Conservation (phyloP, 2,888 invertebrate genomes). For the Empis livida region DNA sequence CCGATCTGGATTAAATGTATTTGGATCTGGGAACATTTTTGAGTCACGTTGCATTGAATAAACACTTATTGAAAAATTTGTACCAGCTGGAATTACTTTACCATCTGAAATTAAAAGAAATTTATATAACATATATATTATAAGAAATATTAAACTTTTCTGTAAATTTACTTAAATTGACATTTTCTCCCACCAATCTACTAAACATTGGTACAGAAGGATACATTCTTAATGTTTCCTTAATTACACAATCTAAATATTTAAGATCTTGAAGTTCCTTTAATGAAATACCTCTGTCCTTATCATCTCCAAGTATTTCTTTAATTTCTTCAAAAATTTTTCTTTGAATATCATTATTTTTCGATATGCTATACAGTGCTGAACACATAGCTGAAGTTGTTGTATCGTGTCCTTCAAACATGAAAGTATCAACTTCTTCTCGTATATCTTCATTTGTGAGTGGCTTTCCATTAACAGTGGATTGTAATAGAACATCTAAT, state of each 20-base stretch:
- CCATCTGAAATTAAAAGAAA: constrained; percentile 14
- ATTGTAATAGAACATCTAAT: constrained; percentile 48
- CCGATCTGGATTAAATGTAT: constrained; percentile 27
- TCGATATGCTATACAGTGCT: constrained; percentile 20
- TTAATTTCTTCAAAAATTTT: constrained; percentile 22
- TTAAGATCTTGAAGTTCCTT: constrained; percentile 19
- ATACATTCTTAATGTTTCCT: constrained; percentile 49
- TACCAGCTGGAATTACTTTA: constrained; percentile 22
- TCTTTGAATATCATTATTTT: constrained; percentile 23
- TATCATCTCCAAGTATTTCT: constrained; percentile 19
- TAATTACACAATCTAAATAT: constrained; percentile 49
- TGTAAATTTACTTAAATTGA: constrained; percentile 38
- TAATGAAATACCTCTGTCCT: constrained; percentile 13
- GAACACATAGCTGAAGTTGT: constrained; percentile 26
- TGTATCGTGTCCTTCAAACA: constrained; percentile 45
- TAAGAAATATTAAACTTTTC: background rate
- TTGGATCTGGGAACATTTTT: constrained; percentile 21
- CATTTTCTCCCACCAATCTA: constrained; percentile 40
- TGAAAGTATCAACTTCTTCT: constrained; percentile 58
- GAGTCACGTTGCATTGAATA: constrained; percentile 26
- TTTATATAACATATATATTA: constrained; percentile 33
- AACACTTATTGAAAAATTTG: constrained; percentile 25
- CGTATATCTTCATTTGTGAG: constrained; percentile 45
- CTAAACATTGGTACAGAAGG: constrained; percentile 52
- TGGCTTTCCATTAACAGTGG: constrained; percentile 41